phyloP scores from a whole-genome alignment of 2,113 vertebrate genomes.

The Thermophis baileyi region DNA sequence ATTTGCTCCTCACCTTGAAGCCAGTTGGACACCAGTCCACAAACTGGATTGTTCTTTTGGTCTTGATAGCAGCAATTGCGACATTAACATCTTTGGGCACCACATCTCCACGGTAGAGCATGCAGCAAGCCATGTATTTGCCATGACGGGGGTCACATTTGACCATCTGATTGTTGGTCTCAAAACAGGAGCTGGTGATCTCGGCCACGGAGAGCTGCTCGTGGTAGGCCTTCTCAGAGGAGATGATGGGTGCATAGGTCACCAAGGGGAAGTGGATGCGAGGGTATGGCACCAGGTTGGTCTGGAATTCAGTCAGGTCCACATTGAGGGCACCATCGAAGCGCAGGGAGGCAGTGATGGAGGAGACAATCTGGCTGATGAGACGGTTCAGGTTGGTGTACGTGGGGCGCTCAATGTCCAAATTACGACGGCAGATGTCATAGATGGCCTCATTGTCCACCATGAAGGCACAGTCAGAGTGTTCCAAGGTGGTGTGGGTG shows the following conservation, averaged over 20 bases:
- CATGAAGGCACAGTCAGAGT: slow-evolving; percentile 80
- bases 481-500: slow-evolving; percentile 76
- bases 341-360: slow-evolving; percentile 77
- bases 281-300: slow-evolving; percentile 80
- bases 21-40: slow-evolving; percentile 81
- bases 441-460: slow-evolving; percentile 82
- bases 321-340: slow-evolving; percentile 77
- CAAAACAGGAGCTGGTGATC: slow-evolving; percentile 79
- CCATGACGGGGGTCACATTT: slow-evolving; percentile 77
- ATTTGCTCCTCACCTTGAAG: slow-evolving; percentile 69
- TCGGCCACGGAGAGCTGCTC: slow-evolving; percentile 78
- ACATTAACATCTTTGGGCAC: slow-evolving; percentile 79
- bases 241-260: slow-evolving; percentile 77
- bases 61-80: slow-evolving; percentile 75
- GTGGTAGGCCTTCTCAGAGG: slow-evolving; percentile 68
- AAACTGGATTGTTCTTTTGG: slow-evolving; percentile 74
- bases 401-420: slow-evolving; percentile 74
- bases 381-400: slow-evolving; percentile 79
- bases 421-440: slow-evolving; percentile 72
- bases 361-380: slow-evolving; percentile 79
- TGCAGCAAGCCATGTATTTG: slow-evolving; percentile 82
- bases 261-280: slow-evolving; percentile 79
- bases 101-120: slow-evolving; percentile 74
- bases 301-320: slow-evolving; percentile 80
- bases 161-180: slow-evolving; percentile 79